A percentile compares a stretch with the other conserved stretches of the same genome.
Evolutionary conservation across 1,140 invertebrate genomes (phyloP).

Genomic region (Teleogryllus occipitalis): DNA sequence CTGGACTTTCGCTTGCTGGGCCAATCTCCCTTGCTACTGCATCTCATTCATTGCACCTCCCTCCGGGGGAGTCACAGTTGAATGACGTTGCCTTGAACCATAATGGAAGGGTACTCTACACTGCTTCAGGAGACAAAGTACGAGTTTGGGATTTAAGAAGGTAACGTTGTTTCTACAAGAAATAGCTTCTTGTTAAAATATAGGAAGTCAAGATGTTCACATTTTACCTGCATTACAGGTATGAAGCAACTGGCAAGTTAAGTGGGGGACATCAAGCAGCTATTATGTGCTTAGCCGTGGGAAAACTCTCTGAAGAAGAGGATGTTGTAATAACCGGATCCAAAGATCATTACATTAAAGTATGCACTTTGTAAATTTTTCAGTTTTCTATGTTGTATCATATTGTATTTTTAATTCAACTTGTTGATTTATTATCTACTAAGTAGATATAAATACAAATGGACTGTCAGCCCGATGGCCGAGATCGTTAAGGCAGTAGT

Average conservation of each 20-base stretch:
- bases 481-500: too few species aligned
- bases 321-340: constrained; percentile 72
- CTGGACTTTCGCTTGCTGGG: constrained; percentile 49
- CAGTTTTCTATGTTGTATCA: too few species aligned
- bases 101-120: constrained; percentile 55
- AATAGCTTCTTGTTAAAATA: background rate
- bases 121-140: constrained; percentile 69
- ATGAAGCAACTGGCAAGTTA: constrained; percentile 62
- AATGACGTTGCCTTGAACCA: constrained; percentile 58
- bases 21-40: constrained; percentile 40
- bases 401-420: too few species aligned
- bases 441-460: too few species aligned
- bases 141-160: constrained; percentile 77
- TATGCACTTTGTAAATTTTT: constrained; percentile 19
- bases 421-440: too few species aligned
- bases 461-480: too few species aligned
- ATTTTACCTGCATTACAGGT: constrained; percentile 34
- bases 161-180: constrained; percentile 35
- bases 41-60: constrained; percentile 41
- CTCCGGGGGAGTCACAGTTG: constrained; percentile 55
- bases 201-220: background rate
- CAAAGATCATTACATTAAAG: constrained; percentile 78
- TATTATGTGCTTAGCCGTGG: constrained; percentile 72
- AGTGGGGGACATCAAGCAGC: constrained; percentile 78
- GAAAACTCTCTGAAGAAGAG: constrained; percentile 39